Evolutionary conservation across 2,113 vertebrate species (phyloP).

Genomic region (Saimiri boliviensis): DNA sequence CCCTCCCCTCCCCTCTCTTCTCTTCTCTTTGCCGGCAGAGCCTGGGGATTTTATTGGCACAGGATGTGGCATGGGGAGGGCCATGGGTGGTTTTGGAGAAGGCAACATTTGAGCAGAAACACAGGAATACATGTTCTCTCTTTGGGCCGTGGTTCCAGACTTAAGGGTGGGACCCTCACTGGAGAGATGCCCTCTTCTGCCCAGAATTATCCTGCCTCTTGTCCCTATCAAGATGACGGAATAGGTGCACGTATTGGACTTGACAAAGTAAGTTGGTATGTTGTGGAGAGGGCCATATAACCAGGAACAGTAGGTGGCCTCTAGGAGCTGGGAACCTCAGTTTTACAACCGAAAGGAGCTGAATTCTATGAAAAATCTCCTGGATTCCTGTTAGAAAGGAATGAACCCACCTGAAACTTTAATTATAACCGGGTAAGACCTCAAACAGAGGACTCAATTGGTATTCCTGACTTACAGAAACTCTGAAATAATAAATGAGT

Average conservation of each 20-base stretch:
- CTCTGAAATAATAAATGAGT: not conserved
- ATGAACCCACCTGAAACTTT: not conserved
- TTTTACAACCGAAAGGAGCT: not conserved
- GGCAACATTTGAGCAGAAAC: no score
- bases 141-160: no score
- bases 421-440: not conserved
- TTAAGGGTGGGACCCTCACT: no score
- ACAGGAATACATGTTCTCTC: no score
- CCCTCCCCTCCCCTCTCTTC: no score
- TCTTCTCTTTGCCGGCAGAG: no score
- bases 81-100: no score
- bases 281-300: not conserved
- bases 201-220: no score
- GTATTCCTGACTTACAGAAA: not conserved
- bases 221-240: no score
- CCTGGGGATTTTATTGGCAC: no score
- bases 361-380: not conserved
- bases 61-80: no score
- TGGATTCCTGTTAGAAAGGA: not conserved
- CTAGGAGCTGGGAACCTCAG: not conserved
- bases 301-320: not conserved
- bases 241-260: not conserved
- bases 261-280: not conserved
- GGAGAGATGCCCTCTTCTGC: no score
- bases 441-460: not conserved